Conservation (phyloP, 1,140 invertebrate genomes). For the Drosophila nigromelanica region DNA sequence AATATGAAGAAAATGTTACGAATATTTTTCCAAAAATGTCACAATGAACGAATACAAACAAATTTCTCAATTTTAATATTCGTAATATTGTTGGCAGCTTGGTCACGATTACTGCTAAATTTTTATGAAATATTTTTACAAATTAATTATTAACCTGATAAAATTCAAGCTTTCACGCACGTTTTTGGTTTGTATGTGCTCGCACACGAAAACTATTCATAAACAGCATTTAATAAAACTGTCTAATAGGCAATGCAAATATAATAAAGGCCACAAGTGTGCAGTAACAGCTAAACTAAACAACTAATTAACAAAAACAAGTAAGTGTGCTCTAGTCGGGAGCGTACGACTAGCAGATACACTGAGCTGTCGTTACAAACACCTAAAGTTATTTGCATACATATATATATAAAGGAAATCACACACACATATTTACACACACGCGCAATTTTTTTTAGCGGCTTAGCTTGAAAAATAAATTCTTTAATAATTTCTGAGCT, state of each 20-base stretch:
- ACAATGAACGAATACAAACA: neutral
- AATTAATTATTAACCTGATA: slow-evolving; percentile 42
- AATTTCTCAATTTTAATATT: neutral
- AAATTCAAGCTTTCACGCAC: slow-evolving; percentile 22
- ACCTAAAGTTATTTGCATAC: too few species aligned
- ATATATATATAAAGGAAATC: too few species aligned
- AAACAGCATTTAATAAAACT: slow-evolving; percentile 55
- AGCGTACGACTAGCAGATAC: neutral
- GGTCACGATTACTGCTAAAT: neutral
- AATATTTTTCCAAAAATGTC: too few species aligned
- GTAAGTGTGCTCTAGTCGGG: too few species aligned
- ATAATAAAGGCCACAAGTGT: slow-evolving; percentile 36
- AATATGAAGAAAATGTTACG: too few species aligned
- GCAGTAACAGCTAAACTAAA: slow-evolving; percentile 22
- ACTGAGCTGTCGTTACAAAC: too few species aligned
- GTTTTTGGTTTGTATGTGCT: slow-evolving; percentile 13
- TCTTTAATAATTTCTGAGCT: too few species aligned
- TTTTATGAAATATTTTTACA: slow-evolving; percentile 15
- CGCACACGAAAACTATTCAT: slow-evolving; percentile 49
- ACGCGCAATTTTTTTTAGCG: too few species aligned
- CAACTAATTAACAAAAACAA: slow-evolving; percentile 21
- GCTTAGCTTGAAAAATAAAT: too few species aligned
- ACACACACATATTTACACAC: too few species aligned
- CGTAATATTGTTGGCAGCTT: slow-evolving; percentile 3
- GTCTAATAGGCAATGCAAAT: slow-evolving; percentile 51